Evolutionary conservation across 2,113 vertebrate species (phyloP), one percentile per base, ranked within the genome.

Genomic region (Stomatorhinus ivindoensis): DNA sequence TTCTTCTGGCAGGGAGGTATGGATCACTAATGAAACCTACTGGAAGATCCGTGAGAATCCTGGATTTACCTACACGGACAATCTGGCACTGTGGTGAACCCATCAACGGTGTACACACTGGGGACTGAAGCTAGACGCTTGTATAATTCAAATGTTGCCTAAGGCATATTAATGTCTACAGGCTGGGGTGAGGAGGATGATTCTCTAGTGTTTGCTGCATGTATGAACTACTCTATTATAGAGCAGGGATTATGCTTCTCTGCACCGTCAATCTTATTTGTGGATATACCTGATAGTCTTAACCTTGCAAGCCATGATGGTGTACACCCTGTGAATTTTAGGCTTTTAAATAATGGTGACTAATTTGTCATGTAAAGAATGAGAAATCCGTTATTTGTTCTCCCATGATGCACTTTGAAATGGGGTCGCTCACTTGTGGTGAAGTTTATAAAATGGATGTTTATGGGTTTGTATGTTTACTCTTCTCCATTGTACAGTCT

Each of bases 21-120:
- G 97, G 98, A 91, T 97, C 24, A 96, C 92, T 86, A 98, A 97
- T 80, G 94, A 94, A n/a, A 96, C 95, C 0, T 99, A 99, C 94
- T 98, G 97, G 97, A 95, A 95, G 89, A 92, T 97, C 89, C 96
- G 97, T 80, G 92, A 96, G 0, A 94, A 97, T 2, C 97, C 97
- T 0, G 97, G 97, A 89, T 98, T 98, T 0, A 90, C 96, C 80
- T 94, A 95, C 85, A 95, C 96, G 1, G 94, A 97, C 2, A 97
- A 97, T 11, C 96, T 97, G 0, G 95, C 97, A 90, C 94, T 99
- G 90, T 99, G 97, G 97, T 98, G 97, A 88, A 47, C 58, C n/a
- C 7, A 4, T 48, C 47, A 76, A 13, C 10, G 39, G 4, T 15
- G 19, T 46, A 19, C 17, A 35, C 24, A 15, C 13, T 31, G 31